Evolutionary conservation across 2,888 invertebrate species (phyloP).

Genomic region (Alloplasta piceator): DNA sequence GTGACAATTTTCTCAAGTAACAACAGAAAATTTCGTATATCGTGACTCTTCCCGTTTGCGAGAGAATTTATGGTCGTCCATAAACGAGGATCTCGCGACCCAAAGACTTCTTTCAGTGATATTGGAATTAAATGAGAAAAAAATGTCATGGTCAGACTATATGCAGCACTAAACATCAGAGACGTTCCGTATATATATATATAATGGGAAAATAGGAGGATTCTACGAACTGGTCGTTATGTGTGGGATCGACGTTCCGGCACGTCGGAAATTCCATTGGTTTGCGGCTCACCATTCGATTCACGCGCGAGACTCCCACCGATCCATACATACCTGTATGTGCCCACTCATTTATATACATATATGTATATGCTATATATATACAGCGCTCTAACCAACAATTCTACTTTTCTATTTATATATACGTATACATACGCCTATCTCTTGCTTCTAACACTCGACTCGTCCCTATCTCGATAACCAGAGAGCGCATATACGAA

Average conservation of each 20-base stretch:
- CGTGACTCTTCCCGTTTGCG: slow-evolving; percentile 2
- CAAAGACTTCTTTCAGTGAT: background rate
- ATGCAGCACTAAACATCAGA: background rate
- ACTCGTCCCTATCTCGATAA: slow-evolving; percentile 62
- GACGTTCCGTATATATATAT: background rate
- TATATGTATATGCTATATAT: slow-evolving; percentile 1
- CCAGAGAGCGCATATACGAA: slow-evolving; percentile 1
- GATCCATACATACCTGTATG: slow-evolving; percentile 60
- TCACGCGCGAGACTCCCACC: slow-evolving; percentile 53
- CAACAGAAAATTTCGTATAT: background rate
- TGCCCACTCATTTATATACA: slow-evolving; percentile 9
- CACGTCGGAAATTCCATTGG: slow-evolving; percentile 65
- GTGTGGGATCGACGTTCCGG: slow-evolving; percentile 59
- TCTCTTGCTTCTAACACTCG: slow-evolving; percentile 44
- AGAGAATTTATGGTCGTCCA: slow-evolving; percentile 1
- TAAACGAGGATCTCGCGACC: background rate
- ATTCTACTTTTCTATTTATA: background rate
- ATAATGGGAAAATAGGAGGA: background rate
- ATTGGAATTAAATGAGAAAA: background rate
- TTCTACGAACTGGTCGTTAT: slow-evolving; percentile 26
- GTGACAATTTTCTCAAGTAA: too few species aligned
- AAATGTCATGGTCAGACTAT: background rate
- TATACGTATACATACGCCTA: slow-evolving; percentile 15
- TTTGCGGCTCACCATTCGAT: slow-evolving; percentile 45
- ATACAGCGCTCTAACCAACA: slow-evolving; percentile 17